phyloP scores from a whole-genome alignment of 2,888 invertebrate species.

The Caradrina clavipalpis region DNA sequence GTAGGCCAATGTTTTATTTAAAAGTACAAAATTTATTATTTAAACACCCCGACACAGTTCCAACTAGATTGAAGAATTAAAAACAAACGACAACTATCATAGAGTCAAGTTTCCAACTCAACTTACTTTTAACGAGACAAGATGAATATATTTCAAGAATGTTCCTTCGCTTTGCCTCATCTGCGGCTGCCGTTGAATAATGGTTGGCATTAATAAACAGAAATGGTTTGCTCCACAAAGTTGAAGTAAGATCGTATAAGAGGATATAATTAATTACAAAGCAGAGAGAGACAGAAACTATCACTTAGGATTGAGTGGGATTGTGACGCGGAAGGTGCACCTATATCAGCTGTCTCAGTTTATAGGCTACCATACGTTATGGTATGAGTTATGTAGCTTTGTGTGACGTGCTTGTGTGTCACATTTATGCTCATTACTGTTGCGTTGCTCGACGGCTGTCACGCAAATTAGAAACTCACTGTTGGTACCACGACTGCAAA shows the following conservation, averaged over 20 bases:
- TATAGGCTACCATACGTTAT: slow-evolving; percentile 45
- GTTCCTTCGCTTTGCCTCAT: slow-evolving; percentile 83
- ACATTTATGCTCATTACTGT: slow-evolving; percentile 57
- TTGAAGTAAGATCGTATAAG: slow-evolving; percentile 80
- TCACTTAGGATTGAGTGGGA: slow-evolving; percentile 78
- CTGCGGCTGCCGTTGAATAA: slow-evolving; percentile 87
- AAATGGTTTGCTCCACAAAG: slow-evolving; percentile 78
- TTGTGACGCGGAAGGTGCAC: slow-evolving; percentile 62
- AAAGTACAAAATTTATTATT: neutral
- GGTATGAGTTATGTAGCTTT: slow-evolving; percentile 49
- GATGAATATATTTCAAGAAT: slow-evolving; percentile 83
- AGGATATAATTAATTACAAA: slow-evolving; percentile 85
- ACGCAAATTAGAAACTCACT: slow-evolving; percentile 34
- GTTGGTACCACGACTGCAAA: neutral
- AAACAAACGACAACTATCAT: slow-evolving; percentile 75
- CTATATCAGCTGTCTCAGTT: slow-evolving; percentile 48
- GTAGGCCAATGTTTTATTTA: neutral
- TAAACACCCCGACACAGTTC: slow-evolving; percentile 30
- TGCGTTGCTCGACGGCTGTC: slow-evolving; percentile 36
- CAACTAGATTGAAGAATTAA: slow-evolving; percentile 62
- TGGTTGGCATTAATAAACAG: slow-evolving; percentile 88
- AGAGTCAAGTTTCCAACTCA: slow-evolving; percentile 79
- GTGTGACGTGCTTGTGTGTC: slow-evolving; percentile 42
- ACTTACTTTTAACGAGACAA: slow-evolving; percentile 83
- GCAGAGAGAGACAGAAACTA: slow-evolving; percentile 78